phyloP scores from a whole-genome alignment of 2,888 invertebrate genomes.

The Eupithecia subumbrata region DNA sequence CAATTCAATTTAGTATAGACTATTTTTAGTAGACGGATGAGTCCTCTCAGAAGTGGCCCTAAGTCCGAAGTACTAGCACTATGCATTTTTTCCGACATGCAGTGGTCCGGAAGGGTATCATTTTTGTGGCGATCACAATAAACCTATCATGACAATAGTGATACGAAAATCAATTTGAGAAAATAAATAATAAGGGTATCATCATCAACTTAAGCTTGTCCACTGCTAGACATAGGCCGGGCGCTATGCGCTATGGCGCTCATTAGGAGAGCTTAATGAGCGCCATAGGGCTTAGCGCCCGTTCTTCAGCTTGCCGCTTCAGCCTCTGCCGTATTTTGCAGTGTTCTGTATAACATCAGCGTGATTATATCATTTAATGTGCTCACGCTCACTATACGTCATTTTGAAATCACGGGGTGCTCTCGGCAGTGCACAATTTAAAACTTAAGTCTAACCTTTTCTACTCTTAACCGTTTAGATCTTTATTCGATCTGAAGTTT shows the following conservation, averaged over 20 bases:
- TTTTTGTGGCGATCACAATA: no score
- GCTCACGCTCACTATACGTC: not conserved
- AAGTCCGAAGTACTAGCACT: not conserved
- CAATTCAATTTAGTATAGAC: not conserved
- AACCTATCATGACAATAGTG: no score
- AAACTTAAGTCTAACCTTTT: not conserved
- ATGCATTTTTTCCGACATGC: not conserved
- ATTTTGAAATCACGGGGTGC: not conserved
- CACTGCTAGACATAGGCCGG: no score
- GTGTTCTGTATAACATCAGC: not conserved
- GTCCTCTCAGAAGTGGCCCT: not conserved
- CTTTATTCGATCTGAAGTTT: slow-evolving; percentile 13
- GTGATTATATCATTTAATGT: not conserved
- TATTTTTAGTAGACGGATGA: not conserved
- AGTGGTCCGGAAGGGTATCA: no score
- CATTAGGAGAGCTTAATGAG: no score
- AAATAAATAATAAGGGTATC: no score
- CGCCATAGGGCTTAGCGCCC: no score
- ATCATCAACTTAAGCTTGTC: no score
- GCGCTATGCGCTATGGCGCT: no score
- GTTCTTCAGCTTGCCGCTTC: not conserved
- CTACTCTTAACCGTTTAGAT: not conserved
- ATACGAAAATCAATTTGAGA: no score
- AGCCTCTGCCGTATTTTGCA: not conserved
- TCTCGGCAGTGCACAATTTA: not conserved